A percentile compares a stretch with the other conserved stretches of the same genome.
Evolutionary conservation across 2,113 vertebrate species (phyloP).

Genomic region (Catharus bicknelli): DNA sequence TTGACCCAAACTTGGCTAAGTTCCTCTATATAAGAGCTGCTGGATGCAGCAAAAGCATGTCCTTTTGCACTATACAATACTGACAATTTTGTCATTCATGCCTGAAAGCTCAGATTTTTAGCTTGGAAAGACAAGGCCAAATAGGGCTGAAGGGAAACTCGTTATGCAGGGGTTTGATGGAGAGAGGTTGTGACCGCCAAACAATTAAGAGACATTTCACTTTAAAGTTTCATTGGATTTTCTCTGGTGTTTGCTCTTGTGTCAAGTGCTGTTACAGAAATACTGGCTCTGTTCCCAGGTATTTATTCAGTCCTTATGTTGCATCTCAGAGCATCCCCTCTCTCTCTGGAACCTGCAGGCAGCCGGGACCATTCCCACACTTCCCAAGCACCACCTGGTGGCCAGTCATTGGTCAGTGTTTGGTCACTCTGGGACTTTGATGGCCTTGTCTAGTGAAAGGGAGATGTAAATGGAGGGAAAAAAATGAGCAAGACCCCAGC

Average conservation of each 20-base stretch:
- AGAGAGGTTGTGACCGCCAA: neutral
- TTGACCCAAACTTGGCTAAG: neutral
- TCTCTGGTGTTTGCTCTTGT: neutral
- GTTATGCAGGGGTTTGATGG: neutral
- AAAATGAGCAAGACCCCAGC: neutral
- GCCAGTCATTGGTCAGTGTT: rapidly evolving
- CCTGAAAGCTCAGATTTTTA: neutral
- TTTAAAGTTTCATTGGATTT: neutral
- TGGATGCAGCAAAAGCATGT: neutral
- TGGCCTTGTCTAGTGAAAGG: neutral
- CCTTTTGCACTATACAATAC: neutral
- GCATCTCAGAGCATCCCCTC: neutral
- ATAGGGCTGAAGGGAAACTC: neutral
- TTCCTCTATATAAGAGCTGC: neutral
- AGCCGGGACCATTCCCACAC: neutral
- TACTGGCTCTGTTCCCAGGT: neutral
- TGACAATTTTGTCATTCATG: neutral
- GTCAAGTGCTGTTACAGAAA: neutral
- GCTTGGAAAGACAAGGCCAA: neutral
- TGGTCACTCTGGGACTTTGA: no score
- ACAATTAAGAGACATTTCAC: conserved; percentile 14
- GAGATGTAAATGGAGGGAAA: neutral
- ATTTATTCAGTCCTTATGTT: rapidly evolving
- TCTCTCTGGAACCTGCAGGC: rapidly evolving
- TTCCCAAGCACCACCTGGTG: rapidly evolving